Conservation (phyloP, 1,140 invertebrate species). For the Papilio glaucus region DNA sequence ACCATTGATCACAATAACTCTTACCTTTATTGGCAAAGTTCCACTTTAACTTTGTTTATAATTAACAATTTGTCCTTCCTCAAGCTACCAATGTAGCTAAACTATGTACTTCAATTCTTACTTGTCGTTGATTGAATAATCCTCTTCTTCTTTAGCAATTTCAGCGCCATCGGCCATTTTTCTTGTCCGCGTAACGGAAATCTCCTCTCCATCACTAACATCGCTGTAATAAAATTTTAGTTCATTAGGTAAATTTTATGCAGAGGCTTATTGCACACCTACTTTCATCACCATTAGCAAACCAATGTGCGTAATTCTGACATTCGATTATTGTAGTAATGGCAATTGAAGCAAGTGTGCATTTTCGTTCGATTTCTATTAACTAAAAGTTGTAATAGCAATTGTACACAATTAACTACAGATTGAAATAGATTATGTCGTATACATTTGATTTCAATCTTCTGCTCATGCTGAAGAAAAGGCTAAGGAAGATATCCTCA, state of each 20-base stretch:
- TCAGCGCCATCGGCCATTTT: constrained; percentile 61
- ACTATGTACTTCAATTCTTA: too few relatives aligned
- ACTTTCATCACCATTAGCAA: too few relatives aligned
- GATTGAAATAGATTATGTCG: too few relatives aligned
- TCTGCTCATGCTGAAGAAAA: background rate
- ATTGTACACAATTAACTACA: too few relatives aligned
- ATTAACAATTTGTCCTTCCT: too few relatives aligned
- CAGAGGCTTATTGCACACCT: background rate
- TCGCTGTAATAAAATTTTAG: constrained; percentile 52
- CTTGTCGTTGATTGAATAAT: constrained; percentile 50
- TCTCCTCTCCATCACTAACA: constrained; percentile 63
- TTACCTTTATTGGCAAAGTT: too few relatives aligned
- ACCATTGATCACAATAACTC: background rate
- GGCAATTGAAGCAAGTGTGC: too few relatives aligned
- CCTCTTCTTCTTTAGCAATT: constrained; percentile 59
- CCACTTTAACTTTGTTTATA: background rate
- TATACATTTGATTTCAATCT: background rate
- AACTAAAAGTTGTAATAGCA: too few relatives aligned
- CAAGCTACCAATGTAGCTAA: too few relatives aligned
- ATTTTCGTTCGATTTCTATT: too few relatives aligned
- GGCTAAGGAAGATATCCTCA: background rate
- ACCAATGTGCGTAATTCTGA: too few relatives aligned
- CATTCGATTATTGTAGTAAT: too few relatives aligned
- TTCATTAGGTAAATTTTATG: background rate
- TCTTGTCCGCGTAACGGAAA: constrained; percentile 35